Evolutionary conservation across 1,140 invertebrate genomes (phyloP).

Genomic region (Conus ventricosus): DNA sequence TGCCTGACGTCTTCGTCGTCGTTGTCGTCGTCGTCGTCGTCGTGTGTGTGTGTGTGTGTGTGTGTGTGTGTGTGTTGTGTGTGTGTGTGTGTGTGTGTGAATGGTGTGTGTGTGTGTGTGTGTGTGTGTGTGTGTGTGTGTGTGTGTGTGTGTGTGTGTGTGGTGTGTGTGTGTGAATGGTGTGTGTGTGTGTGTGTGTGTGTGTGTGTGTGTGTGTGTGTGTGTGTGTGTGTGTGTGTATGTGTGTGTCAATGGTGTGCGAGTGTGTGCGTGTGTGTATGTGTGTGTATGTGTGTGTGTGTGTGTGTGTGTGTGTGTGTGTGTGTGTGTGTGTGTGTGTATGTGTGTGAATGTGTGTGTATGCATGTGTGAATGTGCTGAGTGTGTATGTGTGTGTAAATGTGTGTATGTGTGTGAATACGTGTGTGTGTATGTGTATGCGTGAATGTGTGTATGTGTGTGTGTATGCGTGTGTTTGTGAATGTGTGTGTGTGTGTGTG

Average conservation of each 20-base stretch:
- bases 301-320: too few relatives aligned
- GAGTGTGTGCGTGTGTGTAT: neutral
- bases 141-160: conserved; percentile 16
- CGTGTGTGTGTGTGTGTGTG: too few relatives aligned
- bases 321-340: neutral
- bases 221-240: conserved; percentile 13
- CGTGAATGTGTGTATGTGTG: neutral
- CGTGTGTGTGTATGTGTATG: neutral
- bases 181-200: conserved; percentile 18
- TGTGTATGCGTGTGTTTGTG: neutral
- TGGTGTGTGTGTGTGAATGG: too few relatives aligned
- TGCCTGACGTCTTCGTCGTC: too few relatives aligned
- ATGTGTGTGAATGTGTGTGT: neutral
- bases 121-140: neutral
- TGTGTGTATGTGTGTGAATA: neutral
- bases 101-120: too few relatives aligned
- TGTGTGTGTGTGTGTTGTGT: too few relatives aligned
- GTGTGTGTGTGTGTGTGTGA: too few relatives aligned
- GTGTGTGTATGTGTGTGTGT: too few relatives aligned
- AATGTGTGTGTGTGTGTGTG: neutral
- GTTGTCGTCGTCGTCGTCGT: too few relatives aligned
- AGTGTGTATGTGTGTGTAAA: neutral
- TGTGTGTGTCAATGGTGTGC: conserved; percentile 14
- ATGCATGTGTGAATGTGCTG: neutral
- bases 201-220: neutral